phyloP scores from a whole-genome alignment of 2,888 invertebrate species.

The Teinopalpus imperialis region DNA sequence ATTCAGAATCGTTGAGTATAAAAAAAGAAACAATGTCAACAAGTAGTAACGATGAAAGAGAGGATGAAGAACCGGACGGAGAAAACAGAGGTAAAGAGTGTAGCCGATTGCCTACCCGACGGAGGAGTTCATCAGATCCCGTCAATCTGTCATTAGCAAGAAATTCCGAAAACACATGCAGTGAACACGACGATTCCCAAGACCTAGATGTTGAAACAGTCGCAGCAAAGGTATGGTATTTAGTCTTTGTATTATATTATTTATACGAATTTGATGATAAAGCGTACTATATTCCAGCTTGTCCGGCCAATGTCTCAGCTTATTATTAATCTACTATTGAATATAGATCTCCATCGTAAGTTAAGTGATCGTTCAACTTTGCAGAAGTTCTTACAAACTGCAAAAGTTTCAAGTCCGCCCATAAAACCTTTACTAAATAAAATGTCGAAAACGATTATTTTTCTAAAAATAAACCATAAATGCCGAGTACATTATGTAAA shows the following conservation, averaged over 20 bases:
- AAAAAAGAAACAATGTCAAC: constrained; percentile 80
- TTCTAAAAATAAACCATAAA: too few species aligned
- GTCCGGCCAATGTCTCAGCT: too few species aligned
- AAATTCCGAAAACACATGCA: constrained; percentile 81
- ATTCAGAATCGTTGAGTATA: constrained; percentile 70
- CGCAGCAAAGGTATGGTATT: constrained; percentile 66
- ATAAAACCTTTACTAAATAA: too few species aligned
- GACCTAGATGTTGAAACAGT: constrained; percentile 79
- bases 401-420: too few species aligned
- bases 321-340: too few species aligned
- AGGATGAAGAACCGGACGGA: constrained; percentile 73
- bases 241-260: neutral
- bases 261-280: too few species aligned
- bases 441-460: too few species aligned
- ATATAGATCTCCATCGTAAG: too few species aligned
- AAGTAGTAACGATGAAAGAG: constrained; percentile 77
- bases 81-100: constrained; percentile 78
- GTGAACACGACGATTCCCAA: constrained; percentile 79
- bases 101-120: constrained; percentile 79
- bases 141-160: constrained; percentile 88
- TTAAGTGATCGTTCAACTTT: too few species aligned
- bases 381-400: too few species aligned
- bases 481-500: too few species aligned
- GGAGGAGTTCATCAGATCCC: constrained; percentile 90
- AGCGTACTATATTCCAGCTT: too few species aligned